These are phyloP conservation scores for Fundulus diaphanus DNA, from an alignment of 2,797 vertebrate genomes.

Conservation along the genomic window DNA sequence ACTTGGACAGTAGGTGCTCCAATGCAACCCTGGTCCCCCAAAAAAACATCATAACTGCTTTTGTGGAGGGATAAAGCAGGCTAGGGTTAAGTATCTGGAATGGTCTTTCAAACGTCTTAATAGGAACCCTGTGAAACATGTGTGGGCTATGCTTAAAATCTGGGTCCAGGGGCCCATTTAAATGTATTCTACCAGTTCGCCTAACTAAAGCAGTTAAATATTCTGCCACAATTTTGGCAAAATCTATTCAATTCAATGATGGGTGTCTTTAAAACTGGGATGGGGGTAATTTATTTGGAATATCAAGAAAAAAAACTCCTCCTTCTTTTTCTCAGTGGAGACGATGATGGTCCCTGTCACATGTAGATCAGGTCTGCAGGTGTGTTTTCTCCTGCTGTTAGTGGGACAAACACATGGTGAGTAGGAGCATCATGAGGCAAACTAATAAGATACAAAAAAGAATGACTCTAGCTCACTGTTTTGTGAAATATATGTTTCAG, in stretches of 20 bases:
- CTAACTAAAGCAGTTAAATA: not conserved
- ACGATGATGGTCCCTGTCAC: conserved; percentile 66
- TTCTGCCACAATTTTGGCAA: not conserved
- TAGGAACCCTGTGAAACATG: not conserved
- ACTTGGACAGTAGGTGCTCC: not conserved
- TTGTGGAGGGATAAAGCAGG: not conserved
- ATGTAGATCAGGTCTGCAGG: conserved; percentile 66
- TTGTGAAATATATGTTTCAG: conserved; percentile 50
- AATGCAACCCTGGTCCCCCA: not conserved
- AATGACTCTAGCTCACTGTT: not conserved
- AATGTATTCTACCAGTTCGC: not conserved
- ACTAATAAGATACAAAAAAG: not conserved
- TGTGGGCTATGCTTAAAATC: not conserved
- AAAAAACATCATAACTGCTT: not conserved
- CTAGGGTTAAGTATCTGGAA: not conserved
- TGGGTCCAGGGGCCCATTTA: not conserved
- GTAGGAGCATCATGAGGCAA: conserved; percentile 48
- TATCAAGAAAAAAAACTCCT: conserved; percentile 25
- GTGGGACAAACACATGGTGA: conserved; percentile 74
- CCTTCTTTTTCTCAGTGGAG: conserved; percentile 55
- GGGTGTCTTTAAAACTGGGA: not conserved
- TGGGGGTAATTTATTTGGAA: not conserved
- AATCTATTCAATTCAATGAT: not conserved
- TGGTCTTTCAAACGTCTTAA: not conserved
- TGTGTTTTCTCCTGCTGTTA: conserved; percentile 73